A percentile compares a stretch with the other conserved stretches of the same genome.
phyloP scores from a whole-genome alignment of 2,888 invertebrate genomes.

The Scaptomyza reducta region DNA sequence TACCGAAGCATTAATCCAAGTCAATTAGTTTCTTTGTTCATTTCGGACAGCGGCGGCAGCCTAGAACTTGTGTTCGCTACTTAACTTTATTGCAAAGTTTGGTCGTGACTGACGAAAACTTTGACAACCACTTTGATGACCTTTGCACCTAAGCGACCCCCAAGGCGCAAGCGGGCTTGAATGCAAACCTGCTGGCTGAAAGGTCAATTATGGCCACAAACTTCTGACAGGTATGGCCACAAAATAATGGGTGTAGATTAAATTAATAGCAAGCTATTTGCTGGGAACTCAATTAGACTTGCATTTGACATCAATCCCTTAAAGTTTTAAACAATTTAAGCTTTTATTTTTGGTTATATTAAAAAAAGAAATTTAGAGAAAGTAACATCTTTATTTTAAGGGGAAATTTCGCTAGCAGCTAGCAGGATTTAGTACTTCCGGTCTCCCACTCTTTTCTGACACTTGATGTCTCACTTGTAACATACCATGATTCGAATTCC shows the following conservation, averaged over 20 bases:
- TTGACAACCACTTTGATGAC: constrained; percentile 49
- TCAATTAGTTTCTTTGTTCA: constrained; percentile 80
- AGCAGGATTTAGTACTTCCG: not conserved
- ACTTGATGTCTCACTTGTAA: constrained; percentile 69
- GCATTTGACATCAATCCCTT: too few species aligned
- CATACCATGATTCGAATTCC: constrained; percentile 24
- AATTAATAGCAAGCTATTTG: constrained; percentile 25
- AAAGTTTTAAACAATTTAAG: too few species aligned
- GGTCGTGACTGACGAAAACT: constrained; percentile 48
- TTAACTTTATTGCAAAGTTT: constrained; percentile 73
- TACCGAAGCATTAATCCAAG: constrained; percentile 73
- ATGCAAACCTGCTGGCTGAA: constrained; percentile 19
- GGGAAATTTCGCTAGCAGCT: not conserved
- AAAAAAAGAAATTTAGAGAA: not conserved
- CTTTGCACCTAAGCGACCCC: constrained; percentile 46
- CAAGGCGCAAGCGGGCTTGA: constrained; percentile 41
- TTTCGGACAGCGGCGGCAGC: constrained; percentile 43
- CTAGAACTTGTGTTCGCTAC: constrained; percentile 53
- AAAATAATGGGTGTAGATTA: constrained; percentile 34
- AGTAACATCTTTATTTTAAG: constrained; percentile 19
- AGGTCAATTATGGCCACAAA: constrained; percentile 51
- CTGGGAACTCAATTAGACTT: too few species aligned
- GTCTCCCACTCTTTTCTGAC: constrained; percentile 23
- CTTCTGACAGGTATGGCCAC: constrained; percentile 25
- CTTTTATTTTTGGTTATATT: too few species aligned